Conservation (phyloP, 2,888 invertebrate genomes). For the Platycheirus rosarum region DNA sequence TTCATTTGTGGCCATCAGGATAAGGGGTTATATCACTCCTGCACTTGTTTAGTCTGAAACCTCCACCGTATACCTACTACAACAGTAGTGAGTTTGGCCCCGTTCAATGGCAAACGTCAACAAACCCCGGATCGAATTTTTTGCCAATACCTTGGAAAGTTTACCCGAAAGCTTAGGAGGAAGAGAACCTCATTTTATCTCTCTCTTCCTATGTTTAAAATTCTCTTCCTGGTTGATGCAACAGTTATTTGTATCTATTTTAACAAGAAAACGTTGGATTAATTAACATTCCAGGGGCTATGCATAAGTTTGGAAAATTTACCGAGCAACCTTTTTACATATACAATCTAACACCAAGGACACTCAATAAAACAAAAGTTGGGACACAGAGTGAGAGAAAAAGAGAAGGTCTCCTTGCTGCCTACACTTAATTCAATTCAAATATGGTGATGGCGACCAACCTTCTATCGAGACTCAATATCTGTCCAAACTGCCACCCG, state of each 20-base stretch:
- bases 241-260: conserved; percentile 42
- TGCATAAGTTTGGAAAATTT: conserved; percentile 2
- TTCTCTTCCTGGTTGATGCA: conserved; percentile 50
- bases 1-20: neutral
- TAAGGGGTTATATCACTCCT: conserved; percentile 23
- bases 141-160: conserved; percentile 19
- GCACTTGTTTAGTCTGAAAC: conserved; percentile 38
- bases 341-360: neutral
- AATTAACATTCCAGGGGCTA: conserved; percentile 40
- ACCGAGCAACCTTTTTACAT: neutral
- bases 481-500: conserved; percentile 44
- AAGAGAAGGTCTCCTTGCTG: neutral
- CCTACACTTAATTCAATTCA: conserved; percentile 19
- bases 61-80: conserved; percentile 9
- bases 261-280: conserved; percentile 20
- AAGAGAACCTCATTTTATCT: conserved; percentile 17
- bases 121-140: conserved; percentile 56
- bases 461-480: conserved; percentile 68
- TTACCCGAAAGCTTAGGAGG: conserved; percentile 50
- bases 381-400: neutral
- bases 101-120: conserved; percentile 73
- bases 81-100: conserved; percentile 41
- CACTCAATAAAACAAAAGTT: conserved; percentile 3
- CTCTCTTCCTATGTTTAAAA: neutral
- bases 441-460: conserved; percentile 22